These are phyloP conservation scores for Pecten maximus DNA, from an alignment of 2,888 invertebrate genomes.

Conservation along the genomic window DNA sequence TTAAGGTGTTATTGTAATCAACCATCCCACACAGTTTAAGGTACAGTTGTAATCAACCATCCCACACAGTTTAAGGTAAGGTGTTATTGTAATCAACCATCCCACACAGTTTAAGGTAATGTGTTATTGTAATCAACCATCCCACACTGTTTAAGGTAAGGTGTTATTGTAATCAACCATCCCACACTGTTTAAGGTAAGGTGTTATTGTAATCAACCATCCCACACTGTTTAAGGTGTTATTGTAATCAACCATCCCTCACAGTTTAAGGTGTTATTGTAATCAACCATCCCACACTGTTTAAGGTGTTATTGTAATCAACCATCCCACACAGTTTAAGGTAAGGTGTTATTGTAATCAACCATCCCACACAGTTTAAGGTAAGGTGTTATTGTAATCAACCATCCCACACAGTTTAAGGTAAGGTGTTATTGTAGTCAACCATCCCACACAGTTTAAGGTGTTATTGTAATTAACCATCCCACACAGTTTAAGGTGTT, in stretches of 20 bases:
- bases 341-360: not conserved
- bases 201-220: not conserved
- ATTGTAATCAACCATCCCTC: not conserved
- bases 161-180: slow-evolving; percentile 88
- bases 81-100: not conserved
- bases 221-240: not conserved
- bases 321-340: not conserved
- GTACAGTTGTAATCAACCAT: slow-evolving; percentile 89
- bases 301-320: slow-evolving; percentile 86
- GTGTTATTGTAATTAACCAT: not conserved
- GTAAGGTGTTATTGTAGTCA: slow-evolving; percentile 83
- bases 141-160: not conserved
- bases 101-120: not conserved
- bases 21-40: not conserved
- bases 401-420: slow-evolving; percentile 95
- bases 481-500: not conserved
- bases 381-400: slow-evolving; percentile 84
- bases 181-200: slow-evolving; percentile 95
- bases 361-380: not conserved
- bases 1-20: not conserved
- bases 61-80: slow-evolving; percentile 95
- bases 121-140: not conserved
- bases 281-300: slow-evolving; percentile 94
- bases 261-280: not conserved
- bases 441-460: not conserved